phyloP scores from a whole-genome alignment of 92 coral and sea anemone species.

The Actinostola sp. region DNA sequence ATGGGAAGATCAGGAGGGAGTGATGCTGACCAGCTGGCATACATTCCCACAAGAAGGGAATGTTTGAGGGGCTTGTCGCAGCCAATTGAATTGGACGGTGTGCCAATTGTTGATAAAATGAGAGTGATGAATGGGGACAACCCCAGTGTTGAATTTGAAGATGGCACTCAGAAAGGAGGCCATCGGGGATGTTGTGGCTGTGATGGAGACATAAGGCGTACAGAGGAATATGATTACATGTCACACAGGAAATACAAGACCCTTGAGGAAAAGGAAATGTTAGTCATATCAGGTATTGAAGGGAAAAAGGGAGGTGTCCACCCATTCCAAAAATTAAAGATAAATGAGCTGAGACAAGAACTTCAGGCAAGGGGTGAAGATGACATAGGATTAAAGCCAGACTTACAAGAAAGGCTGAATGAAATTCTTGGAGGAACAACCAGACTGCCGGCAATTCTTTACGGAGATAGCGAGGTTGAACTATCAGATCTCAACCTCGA shows the following conservation, averaged over 20 bases:
- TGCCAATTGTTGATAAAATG: constrained; percentile 9
- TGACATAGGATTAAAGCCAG: constrained; percentile 1
- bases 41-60: constrained; percentile 25
- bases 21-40: constrained; percentile 33
- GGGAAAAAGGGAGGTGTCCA: constrained; percentile 11
- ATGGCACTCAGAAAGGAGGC: constrained; percentile 30
- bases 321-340: constrained; percentile 12
- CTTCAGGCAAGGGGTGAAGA: constrained; percentile 11
- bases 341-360: constrained; percentile 20
- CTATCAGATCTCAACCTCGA: constrained; percentile 11
- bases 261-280: constrained; percentile 17
- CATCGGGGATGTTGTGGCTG: constrained; percentile 33
- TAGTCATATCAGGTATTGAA: constrained; percentile 13
- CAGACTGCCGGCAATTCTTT: constrained; percentile 19
- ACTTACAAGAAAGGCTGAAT: constrained; percentile 18
- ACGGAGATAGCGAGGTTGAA: not conserved
- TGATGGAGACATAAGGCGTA: constrained; percentile 28
- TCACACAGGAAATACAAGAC: constrained; percentile 17
- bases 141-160: constrained; percentile 27
- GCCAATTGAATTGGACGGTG: not conserved
- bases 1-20: constrained; percentile 19
- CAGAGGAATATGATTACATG: constrained; percentile 28
- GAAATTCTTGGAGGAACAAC: constrained; percentile 9
- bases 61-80: constrained; percentile 14
- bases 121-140: constrained; percentile 27